Base-by-base conservation (phyloP, 30 jellyfish, hydroid and myxozoan species). In the Sanderia malayensis region DNA sequence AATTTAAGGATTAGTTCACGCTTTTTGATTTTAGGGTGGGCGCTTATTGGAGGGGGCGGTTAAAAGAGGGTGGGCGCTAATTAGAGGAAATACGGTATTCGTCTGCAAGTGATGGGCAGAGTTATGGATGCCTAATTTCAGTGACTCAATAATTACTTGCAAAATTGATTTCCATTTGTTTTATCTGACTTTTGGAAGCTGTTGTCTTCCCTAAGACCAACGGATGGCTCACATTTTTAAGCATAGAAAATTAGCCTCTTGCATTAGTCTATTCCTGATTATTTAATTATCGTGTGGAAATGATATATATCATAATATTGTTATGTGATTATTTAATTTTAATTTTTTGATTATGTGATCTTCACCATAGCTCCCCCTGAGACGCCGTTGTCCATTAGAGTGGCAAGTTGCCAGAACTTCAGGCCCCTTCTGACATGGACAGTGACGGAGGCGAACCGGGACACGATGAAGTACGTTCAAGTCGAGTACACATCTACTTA, bases 101-200 rank as follows among this genome's bases (percentile, higher is more conserved):
- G n/a, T n/a, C 10, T 34, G 95, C 95, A 83, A 74, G 89, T 34
- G 70, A 61, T 86, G 96, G 96, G 96, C 96, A 86, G 96, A 78
- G 84, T 29, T 68, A 74, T 63, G 63, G 58, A 62, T 29, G 4
- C 20, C 22, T 46, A 7, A 33, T 86, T 23, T 47, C 76, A 62
- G 74, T 63, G 2, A 58, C 71, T 78, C 96, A 86, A 86, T 86
- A 31, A 72, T 86, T 49, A 44, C 96, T 78, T 86, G 96, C 96
- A 13, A 86, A n/a, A 86, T 45, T 41, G 34, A 46, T 34, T 23
- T 61, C 82, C 44, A 31, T 30, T 8, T 31, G 61, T 20, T 44
- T 10, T 67, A 55, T 46, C 60, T 6, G 27, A 31, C 34, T 60
- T 81, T 84, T 32, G n/a, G n/a, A n/a, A n/a, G 79, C 7, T 7